These are phyloP conservation scores for Cynopterus brachyotis DNA, from an alignment of 2,113 vertebrate genomes.

Conservation along the genomic window DNA sequence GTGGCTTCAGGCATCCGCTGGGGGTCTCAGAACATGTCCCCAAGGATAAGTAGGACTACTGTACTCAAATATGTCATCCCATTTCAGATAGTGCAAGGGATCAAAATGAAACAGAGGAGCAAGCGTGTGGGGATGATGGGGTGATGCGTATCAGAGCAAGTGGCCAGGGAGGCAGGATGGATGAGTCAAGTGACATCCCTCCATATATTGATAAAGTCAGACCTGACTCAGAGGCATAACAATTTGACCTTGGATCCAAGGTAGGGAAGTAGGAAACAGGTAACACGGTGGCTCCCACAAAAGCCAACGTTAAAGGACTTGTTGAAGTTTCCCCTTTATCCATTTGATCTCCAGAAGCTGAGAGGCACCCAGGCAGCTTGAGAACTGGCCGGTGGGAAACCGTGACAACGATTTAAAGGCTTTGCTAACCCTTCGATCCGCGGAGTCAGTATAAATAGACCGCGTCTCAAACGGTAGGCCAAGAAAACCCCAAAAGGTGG, in stretches of 20 bases:
- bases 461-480: slow-evolving; percentile 78
- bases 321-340: not conserved
- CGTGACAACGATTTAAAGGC: not conserved
- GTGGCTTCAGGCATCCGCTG: not conserved
- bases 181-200: not conserved
- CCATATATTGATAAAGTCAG: not conserved
- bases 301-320: not conserved
- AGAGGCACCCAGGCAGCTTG: slow-evolving; percentile 8
- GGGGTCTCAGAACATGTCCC: not conserved
- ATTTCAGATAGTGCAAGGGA: not conserved
- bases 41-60: too few species aligned
- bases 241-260: not conserved
- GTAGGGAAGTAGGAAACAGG: not conserved
- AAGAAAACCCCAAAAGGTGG: slow-evolving; percentile 44
- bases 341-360: not conserved
- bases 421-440: slow-evolving; percentile 63
- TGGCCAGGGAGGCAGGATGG: not conserved
- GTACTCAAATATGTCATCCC: not conserved
- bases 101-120: not conserved
- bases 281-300: not conserved
- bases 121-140: fast-evolving
- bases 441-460: slow-evolving; percentile 74
- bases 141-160: fast-evolving
- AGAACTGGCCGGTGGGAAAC: not conserved
- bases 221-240: not conserved